Evolutionary conservation across 2,797 vertebrate species (phyloP), one percentile per base, ranked within the genome.

Genomic region (Caiman crocodilus): DNA sequence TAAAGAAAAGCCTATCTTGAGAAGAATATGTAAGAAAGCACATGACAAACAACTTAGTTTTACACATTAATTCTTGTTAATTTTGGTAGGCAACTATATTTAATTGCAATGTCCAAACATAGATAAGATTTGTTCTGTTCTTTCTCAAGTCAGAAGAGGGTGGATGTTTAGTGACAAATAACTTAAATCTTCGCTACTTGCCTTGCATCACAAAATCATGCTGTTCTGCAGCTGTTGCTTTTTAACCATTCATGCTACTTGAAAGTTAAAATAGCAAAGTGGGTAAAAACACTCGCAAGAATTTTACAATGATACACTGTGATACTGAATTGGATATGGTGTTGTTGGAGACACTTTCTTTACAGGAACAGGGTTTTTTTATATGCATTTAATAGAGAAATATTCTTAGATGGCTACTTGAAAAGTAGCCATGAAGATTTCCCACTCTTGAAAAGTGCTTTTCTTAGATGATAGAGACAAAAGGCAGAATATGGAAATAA

Each of bases 391-490:
- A 90, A 67, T n/a, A 83, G 21, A 42, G 50, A 97, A 80, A 91
- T 84, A 90, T 82, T 96, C 84, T 87, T 80, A 89, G 84, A 89
- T 76, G 69, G 89, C 88, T 71, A n/a, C 50, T 79, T n/a, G n/a
- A n/a, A n/a, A n/a, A n/a, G n/a, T n/a, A n/a, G n/a, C n/a, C n/a
- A n/a, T n/a, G n/a, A n/a, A n/a, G n/a, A n/a, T 8, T 25, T 4
- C 12, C n/a, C 23, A 56, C 6, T 1, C 20, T 17, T 92, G 89
- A 94, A 93, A 83, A 94, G 94, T 82, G 58, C 88, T 96, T 92
- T 89, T 93, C 88, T 57, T 82, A 86, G 20, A 78, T 4, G 15
- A 94, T 1, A 32, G 20, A 32, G 30, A 35, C 32, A 35, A 71
- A 14, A 35, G 12, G 35, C 67, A 71, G 67, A 71, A 42, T 71